Base-by-base conservation (phyloP, 2,797 vertebrate species). In the Enteromius viviparus region DNA sequence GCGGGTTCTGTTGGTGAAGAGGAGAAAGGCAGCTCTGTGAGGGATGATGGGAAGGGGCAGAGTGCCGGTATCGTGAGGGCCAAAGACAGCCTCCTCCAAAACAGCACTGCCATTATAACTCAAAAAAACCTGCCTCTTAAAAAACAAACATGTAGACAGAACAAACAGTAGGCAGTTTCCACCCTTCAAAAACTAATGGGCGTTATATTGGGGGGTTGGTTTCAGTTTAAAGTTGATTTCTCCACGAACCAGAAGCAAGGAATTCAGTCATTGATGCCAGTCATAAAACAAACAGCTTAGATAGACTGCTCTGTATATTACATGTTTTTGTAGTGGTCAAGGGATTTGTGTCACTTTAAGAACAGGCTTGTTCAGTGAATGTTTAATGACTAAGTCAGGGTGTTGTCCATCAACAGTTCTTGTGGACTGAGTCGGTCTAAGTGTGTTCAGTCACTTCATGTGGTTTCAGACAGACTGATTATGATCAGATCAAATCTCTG, bases 11-110 rank as follows among this genome's bases (percentile, higher is more conserved):
- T 84, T 84, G 70, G 21, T 0, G 47, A 72, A 0, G 62, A 74
- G 77, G 76, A 93, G 92, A 94, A 93, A 91, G 90, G 76, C 75
- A 65, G 23, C 71, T 29, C 89, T 93, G 85, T 86, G 68, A 70
- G n/a, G 76, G 70, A 51, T 32, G 76, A 72, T 51, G 60, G 37
- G 32, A 82, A 72, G 58, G 71, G 55, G 4, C 19, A 80, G 77
- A 84, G 68, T 80, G 87, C 79, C 70, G 78, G 60, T 89, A 87
- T 88, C 79, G 42, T 86, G 78, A 77, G 79, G 85, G 78, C 85
- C 87, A 62, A 40, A 60, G 78, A 53, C 83, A 86, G 86, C 86
- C 90, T 90, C 84, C 87, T 85, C 77, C 86, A 69, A 79, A 23
- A 83, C 85, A 74, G 55, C 42, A 70, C 26, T 7, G 6, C 60